phyloP scores from a whole-genome alignment of 2,113 vertebrate species.

The Agelaius tricolor region DNA sequence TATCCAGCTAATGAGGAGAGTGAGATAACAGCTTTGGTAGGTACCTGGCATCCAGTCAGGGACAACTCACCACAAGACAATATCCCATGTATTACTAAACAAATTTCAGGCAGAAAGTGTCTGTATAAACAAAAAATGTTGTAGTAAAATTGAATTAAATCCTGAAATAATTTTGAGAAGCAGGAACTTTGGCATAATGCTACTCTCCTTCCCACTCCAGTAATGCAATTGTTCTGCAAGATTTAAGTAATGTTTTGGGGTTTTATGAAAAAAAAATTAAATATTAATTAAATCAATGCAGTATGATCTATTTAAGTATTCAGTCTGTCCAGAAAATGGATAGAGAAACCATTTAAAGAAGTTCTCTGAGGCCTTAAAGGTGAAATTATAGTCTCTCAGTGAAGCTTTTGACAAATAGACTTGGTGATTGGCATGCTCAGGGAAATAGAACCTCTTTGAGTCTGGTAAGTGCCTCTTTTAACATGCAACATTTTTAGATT shows the following conservation, averaged over 20 bases:
- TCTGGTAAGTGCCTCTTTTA: slow-evolving; percentile 2
- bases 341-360: neutral
- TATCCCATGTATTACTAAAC: neutral
- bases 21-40: neutral
- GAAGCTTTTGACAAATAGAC: neutral
- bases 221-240: neutral
- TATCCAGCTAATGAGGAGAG: neutral
- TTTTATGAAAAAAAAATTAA: neutral
- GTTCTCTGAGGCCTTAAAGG: neutral
- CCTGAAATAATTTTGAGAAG: neutral
- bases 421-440: neutral
- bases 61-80: rapidly evolving
- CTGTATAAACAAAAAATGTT: neutral
- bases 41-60: neutral
- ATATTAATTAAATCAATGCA: neutral
- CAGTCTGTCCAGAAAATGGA: neutral
- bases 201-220: neutral
- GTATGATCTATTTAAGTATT: neutral
- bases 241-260: neutral
- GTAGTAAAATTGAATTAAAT: neutral
- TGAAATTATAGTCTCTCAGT: neutral
- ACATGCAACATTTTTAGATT: neutral
- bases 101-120: neutral
- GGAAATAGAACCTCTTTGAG: slow-evolving; percentile 15
- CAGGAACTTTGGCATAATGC: neutral